Base-by-base conservation (phyloP, 2,113 vertebrate genomes). In the Tetrax tetrax region DNA sequence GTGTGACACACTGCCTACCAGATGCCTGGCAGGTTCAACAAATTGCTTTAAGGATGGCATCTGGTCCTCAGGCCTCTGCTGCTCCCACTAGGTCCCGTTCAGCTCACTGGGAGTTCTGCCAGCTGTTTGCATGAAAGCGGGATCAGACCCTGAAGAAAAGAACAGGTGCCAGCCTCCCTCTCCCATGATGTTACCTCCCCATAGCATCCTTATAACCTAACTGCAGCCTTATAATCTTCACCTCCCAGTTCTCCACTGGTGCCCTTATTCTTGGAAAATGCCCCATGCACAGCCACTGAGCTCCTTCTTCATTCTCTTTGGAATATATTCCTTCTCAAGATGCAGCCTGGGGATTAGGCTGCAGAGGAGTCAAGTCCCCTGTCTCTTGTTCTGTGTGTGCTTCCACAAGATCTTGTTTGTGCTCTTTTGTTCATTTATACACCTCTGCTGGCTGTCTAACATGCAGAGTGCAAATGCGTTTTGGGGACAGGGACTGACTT, bases 341-440 rank as follows among this genome's bases (percentile, higher is more conserved):
- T 47, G 28, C 10, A 82, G 0, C 6, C 56, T 74, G 25, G 7
- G 3, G 11, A 25, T 56, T 35, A 68, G 22, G 20, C 66, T 37
- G 19, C 2, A 1, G 18, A 41, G 17, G 6, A 9, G 14, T 16
- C 0, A 0, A 74, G 9, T 41, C 2, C 15, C 3, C 16, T 33
- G 6, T 25, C 14, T 66, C 28, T 66, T 38, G 25, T 41, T 47
- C 10, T 16, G 8, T 56, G 13, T 15, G 3, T 45, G 3, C 45
- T 89, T 43, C 31, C 60, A n/a, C 18, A 57, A 33, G 33, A 60
- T 28, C 35, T 68, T 41, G 1, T 0, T 17, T 56, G 35, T 35
- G 14, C 12, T 38, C 2, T 6, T 56, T 53, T 69, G 6, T 24
- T 64, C 41, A 7, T 38, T 21, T 51, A 2, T 15, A 15, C 1